Conservation (phyloP, 2,888 invertebrate species). For the Tetragonula carbonaria region DNA sequence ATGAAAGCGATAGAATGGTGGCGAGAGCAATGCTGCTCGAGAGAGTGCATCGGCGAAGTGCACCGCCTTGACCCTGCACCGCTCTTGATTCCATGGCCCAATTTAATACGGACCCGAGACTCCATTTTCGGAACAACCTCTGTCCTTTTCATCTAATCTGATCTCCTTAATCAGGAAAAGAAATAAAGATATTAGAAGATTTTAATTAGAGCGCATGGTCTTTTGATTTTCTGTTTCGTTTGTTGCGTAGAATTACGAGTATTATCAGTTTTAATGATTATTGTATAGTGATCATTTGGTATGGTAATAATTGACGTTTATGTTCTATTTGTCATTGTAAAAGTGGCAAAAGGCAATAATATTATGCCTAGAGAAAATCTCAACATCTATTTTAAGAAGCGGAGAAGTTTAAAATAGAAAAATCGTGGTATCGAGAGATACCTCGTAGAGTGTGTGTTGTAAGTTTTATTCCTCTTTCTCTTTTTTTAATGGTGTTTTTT, state of each 20-base stretch:
- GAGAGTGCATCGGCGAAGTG: slow-evolving; percentile 58
- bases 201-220: not conserved
- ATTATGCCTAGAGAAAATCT: not conserved
- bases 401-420: not conserved
- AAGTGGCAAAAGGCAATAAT: too few relatives aligned
- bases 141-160: not conserved
- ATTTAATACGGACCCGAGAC: slow-evolving; percentile 31
- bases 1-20: slow-evolving; percentile 62
- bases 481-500: not conserved
- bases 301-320: not conserved
- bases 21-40: slow-evolving; percentile 56
- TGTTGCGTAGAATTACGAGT: not conserved
- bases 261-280: not conserved
- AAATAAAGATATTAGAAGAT: not conserved
- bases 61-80: slow-evolving; percentile 56
- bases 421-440: not conserved
- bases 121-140: not conserved
- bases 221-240: not conserved
- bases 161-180: not conserved
- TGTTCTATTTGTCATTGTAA: too few relatives aligned
- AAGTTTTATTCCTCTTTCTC: not conserved
- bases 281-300: not conserved
- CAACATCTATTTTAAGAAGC: not conserved
- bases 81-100: slow-evolving; percentile 33
- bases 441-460: not conserved